phyloP scores from a whole-genome alignment of 2,888 invertebrate genomes.

The Plusia festucae region DNA sequence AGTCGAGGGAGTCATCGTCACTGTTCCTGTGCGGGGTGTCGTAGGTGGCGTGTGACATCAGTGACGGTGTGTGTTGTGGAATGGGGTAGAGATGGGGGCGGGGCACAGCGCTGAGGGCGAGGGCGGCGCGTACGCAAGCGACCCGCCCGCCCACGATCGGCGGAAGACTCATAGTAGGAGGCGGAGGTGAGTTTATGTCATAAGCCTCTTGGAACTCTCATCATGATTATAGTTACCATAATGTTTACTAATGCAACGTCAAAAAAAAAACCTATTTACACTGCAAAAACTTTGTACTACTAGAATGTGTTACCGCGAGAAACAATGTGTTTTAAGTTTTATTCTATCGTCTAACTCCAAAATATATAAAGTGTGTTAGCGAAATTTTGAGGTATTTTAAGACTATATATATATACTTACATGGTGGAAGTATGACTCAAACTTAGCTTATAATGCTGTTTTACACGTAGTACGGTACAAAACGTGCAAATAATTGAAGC shows the following conservation, averaged over 20 bases:
- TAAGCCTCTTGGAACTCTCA: too few relatives aligned
- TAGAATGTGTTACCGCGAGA: too few relatives aligned
- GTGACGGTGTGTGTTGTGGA: slow-evolving; percentile 84
- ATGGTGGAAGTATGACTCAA: too few relatives aligned
- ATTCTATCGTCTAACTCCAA: too few relatives aligned
- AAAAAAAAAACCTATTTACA: too few relatives aligned
- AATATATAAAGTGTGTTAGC: too few relatives aligned
- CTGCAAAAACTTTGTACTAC: too few relatives aligned
- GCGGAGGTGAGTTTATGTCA: slow-evolving; percentile 78
- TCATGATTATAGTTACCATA: too few relatives aligned
- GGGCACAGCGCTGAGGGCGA: slow-evolving; percentile 87
- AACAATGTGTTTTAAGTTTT: too few relatives aligned
- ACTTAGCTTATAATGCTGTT: background rate
- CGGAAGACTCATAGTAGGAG: slow-evolving; percentile 79
- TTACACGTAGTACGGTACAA: slow-evolving; percentile 1
- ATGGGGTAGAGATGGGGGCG: slow-evolving; percentile 87
- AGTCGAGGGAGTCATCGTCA: slow-evolving; percentile 49
- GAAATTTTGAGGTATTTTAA: too few relatives aligned
- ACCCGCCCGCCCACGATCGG: slow-evolving; percentile 84
- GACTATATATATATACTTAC: too few relatives aligned
- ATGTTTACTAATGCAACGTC: too few relatives aligned
- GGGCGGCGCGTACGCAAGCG: slow-evolving; percentile 85
- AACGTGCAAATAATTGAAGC: slow-evolving; percentile 34
- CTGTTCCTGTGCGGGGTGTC: slow-evolving; percentile 72
- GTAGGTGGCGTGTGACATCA: slow-evolving; percentile 76